Conservation (phyloP, 2,888 invertebrate genomes). For the Heliconius charithonia region DNA sequence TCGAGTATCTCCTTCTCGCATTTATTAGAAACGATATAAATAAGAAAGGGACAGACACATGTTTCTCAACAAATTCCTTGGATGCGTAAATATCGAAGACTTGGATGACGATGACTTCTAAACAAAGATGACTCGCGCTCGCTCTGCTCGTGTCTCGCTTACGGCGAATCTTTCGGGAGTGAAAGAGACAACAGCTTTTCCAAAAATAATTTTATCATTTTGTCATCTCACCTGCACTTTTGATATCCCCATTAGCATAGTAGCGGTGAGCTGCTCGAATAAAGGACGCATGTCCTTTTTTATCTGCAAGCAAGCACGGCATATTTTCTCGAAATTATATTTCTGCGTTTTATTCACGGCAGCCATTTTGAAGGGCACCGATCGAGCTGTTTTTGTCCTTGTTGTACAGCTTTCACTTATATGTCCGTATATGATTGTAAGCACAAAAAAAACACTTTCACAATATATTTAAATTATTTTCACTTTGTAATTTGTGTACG, state of each 20-base stretch:
- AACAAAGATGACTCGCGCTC: conserved; percentile 77
- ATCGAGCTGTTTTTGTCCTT: conserved; percentile 71
- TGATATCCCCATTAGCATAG: conserved; percentile 86
- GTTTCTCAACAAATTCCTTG: conserved; percentile 75
- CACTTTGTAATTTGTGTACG: conserved; percentile 5
- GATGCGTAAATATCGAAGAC: conserved; percentile 62
- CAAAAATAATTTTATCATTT: conserved; percentile 68
- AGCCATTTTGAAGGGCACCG: conserved; percentile 77
- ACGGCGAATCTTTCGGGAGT: conserved; percentile 56
- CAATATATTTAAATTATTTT: conserved; percentile 11
- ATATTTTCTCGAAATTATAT: conserved; percentile 84
- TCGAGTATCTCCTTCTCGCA: conserved; percentile 55
- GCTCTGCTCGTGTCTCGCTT: conserved; percentile 46
- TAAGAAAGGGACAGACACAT: conserved; percentile 70
- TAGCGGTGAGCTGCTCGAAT: conserved; percentile 86
- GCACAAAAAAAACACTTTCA: neutral
- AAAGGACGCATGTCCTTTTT: conserved; percentile 87
- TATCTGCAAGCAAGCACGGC: conserved; percentile 85
- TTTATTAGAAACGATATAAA: conserved; percentile 47
- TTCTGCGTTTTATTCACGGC: conserved; percentile 64
- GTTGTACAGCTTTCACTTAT: conserved; percentile 53
- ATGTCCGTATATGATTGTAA: neutral
- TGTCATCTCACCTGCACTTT: conserved; percentile 82
- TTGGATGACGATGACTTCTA: conserved; percentile 71
- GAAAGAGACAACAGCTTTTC: conserved; percentile 75